Evolutionary conservation across 2,797 vertebrate species (phyloP).

Genomic region (Molossus molossus): DNA sequence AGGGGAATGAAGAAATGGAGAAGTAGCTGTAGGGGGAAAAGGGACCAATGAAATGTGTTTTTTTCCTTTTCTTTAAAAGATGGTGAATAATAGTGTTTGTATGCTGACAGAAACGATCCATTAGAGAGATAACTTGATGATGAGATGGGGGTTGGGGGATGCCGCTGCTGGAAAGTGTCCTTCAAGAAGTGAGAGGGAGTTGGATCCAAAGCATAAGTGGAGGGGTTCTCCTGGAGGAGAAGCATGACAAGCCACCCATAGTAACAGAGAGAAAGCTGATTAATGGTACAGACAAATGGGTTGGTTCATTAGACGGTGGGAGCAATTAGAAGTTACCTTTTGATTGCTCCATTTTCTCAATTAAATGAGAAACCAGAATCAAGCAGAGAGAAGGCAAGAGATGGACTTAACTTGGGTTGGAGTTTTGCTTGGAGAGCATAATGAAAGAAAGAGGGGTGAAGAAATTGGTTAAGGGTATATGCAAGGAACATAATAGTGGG

Average conservation of each 20-base stretch:
- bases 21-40: not conserved
- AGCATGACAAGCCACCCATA: not conserved
- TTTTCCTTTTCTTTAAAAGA: not conserved
- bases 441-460: not conserved
- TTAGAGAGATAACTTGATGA: constrained; percentile 4
- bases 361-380: constrained; percentile 33
- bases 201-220: not conserved
- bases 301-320: not conserved
- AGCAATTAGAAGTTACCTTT: not conserved
- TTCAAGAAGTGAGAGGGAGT: not conserved
- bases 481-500: not conserved
- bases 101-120: not conserved
- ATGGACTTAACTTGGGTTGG: not conserved
- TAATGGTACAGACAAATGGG: not conserved
- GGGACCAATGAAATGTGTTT: not conserved
- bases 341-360: not conserved
- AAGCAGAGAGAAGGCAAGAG: constrained; percentile 16
- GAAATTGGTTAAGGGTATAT: not conserved
- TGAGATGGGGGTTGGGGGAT: not conserved
- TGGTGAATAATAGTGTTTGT: not conserved
- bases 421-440: constrained; percentile 24
- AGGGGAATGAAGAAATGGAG: not conserved
- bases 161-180: not conserved
- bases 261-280: not conserved
- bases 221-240: not conserved